Base-by-base conservation (phyloP, 2,797 vertebrate genomes). In the Stomatorhinus walkeri region DNA sequence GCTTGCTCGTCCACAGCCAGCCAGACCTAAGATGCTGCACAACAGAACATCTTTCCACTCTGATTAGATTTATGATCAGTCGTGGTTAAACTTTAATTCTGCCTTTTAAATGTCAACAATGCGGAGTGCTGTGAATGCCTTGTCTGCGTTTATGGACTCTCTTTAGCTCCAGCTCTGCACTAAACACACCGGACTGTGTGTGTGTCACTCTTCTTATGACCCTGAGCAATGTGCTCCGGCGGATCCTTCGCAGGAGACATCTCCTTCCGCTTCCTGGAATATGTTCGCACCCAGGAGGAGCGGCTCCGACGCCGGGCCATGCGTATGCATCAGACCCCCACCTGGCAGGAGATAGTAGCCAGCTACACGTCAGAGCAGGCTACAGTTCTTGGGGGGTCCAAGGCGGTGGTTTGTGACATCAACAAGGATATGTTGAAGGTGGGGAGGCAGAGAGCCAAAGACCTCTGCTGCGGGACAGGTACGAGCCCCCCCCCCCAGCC, bases 341-440 rank as follows among this genome's bases (percentile, higher is more conserved):
- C 97, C 0, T 98, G 97, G 97, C 94, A 95, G 92, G 96, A 98
- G 52, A 96, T 98, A 89, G 92, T 95, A 32, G 89, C 90, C 32
- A 93, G 90, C 87, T 98, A 98, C 92, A 91, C 90, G 68, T 91
- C 87, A 4, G 94, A 86, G 89, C 92, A 85, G 89, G 92, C 86
- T 90, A 92, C 0, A 49, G 92, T n/a, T 93, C 93, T 68, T 88
- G 90, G 87, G 0, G 94, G 95, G 32, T 97, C 97, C 46, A 94
- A 87, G 0, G 98, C 97, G 1, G 95, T 98, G 88, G 95, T 99
- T 89, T 99, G 98, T 91, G 98, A 99, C 93, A 98, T 99, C 91
- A 99, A 98, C 94, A 98, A 96, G 91, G 98, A 98, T 93, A 99
- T 99, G 98, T 95, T 99, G 79, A 97, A 95, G 92, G 94, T 98